Evolutionary conservation across 2,888 invertebrate genomes (phyloP).

Genomic region (Brachyptera putata): DNA sequence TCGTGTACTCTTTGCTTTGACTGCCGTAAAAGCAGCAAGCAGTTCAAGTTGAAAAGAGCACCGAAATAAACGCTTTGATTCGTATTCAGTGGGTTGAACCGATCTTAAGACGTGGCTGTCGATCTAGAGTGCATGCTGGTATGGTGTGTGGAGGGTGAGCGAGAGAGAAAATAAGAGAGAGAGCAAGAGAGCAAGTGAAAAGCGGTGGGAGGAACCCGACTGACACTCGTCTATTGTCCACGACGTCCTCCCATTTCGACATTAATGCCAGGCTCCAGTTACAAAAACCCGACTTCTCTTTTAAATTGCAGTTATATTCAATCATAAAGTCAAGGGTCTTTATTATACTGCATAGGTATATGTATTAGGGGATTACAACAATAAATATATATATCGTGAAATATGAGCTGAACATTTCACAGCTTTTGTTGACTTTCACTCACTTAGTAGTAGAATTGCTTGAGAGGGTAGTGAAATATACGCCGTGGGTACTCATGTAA

Average conservation of each 20-base stretch:
- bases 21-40: background rate
- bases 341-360: background rate
- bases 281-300: background rate
- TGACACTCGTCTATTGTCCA: conserved; percentile 14
- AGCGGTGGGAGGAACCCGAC: conserved; percentile 7
- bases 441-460: background rate
- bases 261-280: conserved; percentile 15
- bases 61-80: conserved; percentile 6
- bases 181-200: conserved; percentile 4
- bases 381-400: background rate
- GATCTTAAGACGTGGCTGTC: background rate
- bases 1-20: background rate
- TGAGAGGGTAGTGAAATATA: background rate
- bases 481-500: no score
- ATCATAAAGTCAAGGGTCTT: conserved; percentile 12
- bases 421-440: background rate
- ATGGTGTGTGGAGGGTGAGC: no score
- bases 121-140: no score
- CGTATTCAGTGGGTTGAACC: background rate
- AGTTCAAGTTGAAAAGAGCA: conserved; percentile 16
- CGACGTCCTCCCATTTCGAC: background rate
- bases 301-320: no score
- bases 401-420: conserved; percentile 16
- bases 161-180: no score
- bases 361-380: conserved; percentile 6